A percentile compares a stretch with the other conserved stretches of the same genome.
These are phyloP conservation scores for Tachina grossa DNA, from an alignment of 2,888 invertebrate genomes.

Conservation along the genomic window DNA sequence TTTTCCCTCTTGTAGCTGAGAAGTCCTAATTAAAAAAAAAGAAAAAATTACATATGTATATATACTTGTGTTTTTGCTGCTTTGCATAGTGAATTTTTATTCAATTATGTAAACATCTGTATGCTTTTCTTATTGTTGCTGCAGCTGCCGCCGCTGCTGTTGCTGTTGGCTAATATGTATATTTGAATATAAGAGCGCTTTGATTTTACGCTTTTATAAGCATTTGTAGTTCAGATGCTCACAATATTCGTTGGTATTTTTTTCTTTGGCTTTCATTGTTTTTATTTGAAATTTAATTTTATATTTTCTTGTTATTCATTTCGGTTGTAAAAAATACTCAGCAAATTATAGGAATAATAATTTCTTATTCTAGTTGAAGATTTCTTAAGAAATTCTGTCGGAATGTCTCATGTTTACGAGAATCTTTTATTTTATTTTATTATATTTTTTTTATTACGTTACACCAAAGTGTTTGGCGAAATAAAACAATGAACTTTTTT, in stretches of 20 bases:
- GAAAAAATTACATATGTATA: not conserved
- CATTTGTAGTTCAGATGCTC: slow-evolving; percentile 52
- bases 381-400: slow-evolving; percentile 10
- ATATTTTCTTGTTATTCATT: slow-evolving; percentile 33
- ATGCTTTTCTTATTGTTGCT: slow-evolving; percentile 3
- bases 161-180: slow-evolving; percentile 35
- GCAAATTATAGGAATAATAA: slow-evolving; percentile 56
- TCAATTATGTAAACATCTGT: slow-evolving; percentile 57
- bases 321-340: slow-evolving; percentile 33
- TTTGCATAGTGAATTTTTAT: slow-evolving; percentile 43
- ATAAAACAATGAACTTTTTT: slow-evolving; percentile 34
- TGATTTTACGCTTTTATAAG: slow-evolving; percentile 78
- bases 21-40: slow-evolving; percentile 23
- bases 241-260: slow-evolving; percentile 33
- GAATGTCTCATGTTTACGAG: slow-evolving; percentile 33
- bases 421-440: not conserved
- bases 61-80: slow-evolving; percentile 33
- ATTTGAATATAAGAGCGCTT: slow-evolving; percentile 75
- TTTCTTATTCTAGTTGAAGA: slow-evolving; percentile 34
- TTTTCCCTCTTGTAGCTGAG: slow-evolving; percentile 6
- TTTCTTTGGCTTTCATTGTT: slow-evolving; percentile 31
- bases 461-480: slow-evolving; percentile 13
- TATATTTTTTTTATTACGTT: not conserved
- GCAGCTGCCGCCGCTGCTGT: slow-evolving; percentile 25
- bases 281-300: slow-evolving; percentile 67